Conservation (phyloP, 2,113 vertebrate species). For the Elgaria multicarinata region DNA sequence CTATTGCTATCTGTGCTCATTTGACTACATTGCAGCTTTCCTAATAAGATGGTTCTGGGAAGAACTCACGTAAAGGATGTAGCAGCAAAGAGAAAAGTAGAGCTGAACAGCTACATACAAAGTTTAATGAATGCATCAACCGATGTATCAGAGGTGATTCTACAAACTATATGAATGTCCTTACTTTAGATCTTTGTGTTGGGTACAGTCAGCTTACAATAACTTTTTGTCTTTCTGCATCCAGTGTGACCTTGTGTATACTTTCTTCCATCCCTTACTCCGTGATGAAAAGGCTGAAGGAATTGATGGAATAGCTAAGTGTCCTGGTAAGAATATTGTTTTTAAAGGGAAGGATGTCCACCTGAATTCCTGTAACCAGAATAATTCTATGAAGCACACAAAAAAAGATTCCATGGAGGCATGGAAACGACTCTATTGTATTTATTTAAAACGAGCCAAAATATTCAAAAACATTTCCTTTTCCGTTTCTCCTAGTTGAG, state of each 20-base stretch:
- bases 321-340: conserved; percentile 76
- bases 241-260: conserved; percentile 97
- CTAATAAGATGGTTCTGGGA: conserved; percentile 95
- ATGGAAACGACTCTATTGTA: neutral
- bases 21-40: conserved; percentile 81
- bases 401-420: neutral
- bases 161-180: conserved; percentile 44
- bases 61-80: conserved; percentile 98
- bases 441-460: no score
- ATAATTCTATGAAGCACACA: neutral
- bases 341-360: neutral
- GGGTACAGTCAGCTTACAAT: conserved; percentile 48
- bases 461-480: no score
- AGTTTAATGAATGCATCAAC: conserved; percentile 91
- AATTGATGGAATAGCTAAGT: conserved; percentile 83
- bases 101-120: conserved; percentile 95
- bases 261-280: conserved; percentile 96
- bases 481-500: neutral
- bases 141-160: conserved; percentile 91
- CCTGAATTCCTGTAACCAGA: neutral
- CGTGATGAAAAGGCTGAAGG: conserved; percentile 95
- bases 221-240: conserved; percentile 63
- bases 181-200: neutral
- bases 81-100: conserved; percentile 94
- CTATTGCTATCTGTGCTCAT: neutral